These are phyloP conservation scores for Argyrosomus regius DNA, from an alignment of 2,797 vertebrate species.

Conservation along the genomic window DNA sequence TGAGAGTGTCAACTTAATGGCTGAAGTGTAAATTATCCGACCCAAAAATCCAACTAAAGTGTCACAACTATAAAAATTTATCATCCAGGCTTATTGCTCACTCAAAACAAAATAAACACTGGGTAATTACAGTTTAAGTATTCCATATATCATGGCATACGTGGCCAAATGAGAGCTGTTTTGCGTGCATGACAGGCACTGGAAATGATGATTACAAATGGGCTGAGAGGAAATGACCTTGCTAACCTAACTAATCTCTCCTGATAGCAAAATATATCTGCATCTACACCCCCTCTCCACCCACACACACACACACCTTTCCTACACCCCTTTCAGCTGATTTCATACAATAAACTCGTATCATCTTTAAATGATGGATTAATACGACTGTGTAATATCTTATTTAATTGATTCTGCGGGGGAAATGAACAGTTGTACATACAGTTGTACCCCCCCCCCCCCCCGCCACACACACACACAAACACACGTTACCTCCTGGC, in stretches of 20 bases:
- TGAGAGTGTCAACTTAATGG: slow-evolving; percentile 9
- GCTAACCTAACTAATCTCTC: background rate
- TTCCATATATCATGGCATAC: slow-evolving; percentile 25
- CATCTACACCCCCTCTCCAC: too few species aligned
- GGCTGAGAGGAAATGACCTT: slow-evolving; percentile 3
- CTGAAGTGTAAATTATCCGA: slow-evolving; percentile 20
- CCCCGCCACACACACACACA: background rate
- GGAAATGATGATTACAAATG: slow-evolving; percentile 14
- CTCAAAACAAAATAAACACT: slow-evolving; percentile 44
- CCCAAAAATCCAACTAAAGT: slow-evolving; percentile 33
- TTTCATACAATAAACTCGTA: slow-evolving; percentile 16
- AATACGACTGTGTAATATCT: background rate
- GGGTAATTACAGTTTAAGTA: slow-evolving; percentile 27
- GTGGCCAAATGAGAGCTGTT: slow-evolving; percentile 14
- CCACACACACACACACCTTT: background rate
- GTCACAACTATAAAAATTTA: slow-evolving; percentile 32
- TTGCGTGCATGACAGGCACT: background rate
- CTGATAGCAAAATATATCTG: background rate
- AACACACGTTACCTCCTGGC: slow-evolving; percentile 89
- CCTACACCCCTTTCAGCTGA: background rate
- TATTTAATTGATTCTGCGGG: slow-evolving; percentile 14
- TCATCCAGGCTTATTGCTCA: slow-evolving; percentile 25
- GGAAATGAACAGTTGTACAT: background rate
- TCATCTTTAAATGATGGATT: slow-evolving; percentile 17
- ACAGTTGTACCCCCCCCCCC: background rate